These are phyloP conservation scores for Neodon shergylaensis DNA, from an alignment of 2,113 vertebrate species.

Conservation along the genomic window DNA sequence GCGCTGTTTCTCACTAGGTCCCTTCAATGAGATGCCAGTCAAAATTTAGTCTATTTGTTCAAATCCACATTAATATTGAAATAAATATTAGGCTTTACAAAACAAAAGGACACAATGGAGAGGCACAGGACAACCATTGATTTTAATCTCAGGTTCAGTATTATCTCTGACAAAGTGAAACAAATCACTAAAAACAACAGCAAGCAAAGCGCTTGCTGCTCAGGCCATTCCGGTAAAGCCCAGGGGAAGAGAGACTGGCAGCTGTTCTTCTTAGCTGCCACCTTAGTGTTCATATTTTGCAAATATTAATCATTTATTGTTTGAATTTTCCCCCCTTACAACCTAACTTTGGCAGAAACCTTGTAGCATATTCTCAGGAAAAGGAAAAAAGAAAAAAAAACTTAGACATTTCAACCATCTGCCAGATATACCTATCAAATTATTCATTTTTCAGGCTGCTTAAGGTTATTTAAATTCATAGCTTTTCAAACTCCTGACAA, in stretches of 20 bases:
- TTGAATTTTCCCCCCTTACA: slow-evolving; percentile 73
- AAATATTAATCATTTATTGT: slow-evolving; percentile 67
- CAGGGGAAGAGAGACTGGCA: background rate
- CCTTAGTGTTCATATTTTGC: slow-evolving; percentile 7
- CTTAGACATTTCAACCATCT: slow-evolving; percentile 72
- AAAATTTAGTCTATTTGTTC: slow-evolving; percentile 49
- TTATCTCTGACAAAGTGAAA: slow-evolving; percentile 70
- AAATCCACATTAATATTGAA: slow-evolving; percentile 57
- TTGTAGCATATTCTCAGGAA: slow-evolving; percentile 65
- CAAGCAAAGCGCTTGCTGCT: slow-evolving; percentile 39
- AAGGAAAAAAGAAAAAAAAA: slow-evolving; percentile 24
- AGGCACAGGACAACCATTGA: background rate
- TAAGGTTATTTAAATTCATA: slow-evolving; percentile 84
- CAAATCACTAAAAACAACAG: background rate
- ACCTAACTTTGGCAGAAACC: slow-evolving; percentile 70
- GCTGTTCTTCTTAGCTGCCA: slow-evolving; percentile 36
- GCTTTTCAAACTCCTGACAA: slow-evolving; percentile 81
- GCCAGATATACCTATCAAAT: slow-evolving; percentile 81
- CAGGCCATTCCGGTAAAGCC: background rate
- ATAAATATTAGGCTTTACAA: slow-evolving; percentile 64
- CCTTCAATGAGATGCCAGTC: slow-evolving; percentile 37
- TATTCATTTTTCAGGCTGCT: slow-evolving; percentile 79
- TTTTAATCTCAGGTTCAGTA: slow-evolving; percentile 79
- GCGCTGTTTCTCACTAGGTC: background rate
- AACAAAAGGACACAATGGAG: slow-evolving; percentile 75